phyloP scores from a whole-genome alignment of 64 coral and sea anemone species.

The Actinia tenebrosa region DNA sequence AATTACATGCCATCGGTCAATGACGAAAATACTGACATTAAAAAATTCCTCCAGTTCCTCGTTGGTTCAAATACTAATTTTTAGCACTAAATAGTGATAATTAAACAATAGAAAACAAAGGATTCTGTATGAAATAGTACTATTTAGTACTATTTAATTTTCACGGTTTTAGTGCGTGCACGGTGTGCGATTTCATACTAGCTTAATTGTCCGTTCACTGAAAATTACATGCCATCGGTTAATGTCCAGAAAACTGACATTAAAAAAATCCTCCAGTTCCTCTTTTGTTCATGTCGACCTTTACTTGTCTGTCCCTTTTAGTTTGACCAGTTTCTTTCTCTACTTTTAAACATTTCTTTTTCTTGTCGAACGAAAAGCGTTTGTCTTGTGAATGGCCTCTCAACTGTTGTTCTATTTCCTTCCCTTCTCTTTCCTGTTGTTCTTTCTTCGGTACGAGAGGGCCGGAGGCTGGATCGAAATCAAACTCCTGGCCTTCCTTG shows the following conservation, averaged over 20 bases:
- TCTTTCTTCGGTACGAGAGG: background rate
- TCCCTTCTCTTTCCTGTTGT: background rate
- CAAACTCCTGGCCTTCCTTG: background rate
- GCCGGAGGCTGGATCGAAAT: background rate
- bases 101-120: too few relatives aligned
- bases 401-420: background rate
- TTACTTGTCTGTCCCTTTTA: background rate
- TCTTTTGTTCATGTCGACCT: constrained; percentile 4
- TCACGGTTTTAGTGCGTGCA: too few relatives aligned
- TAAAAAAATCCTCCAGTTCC: background rate
- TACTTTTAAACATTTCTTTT: background rate
- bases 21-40: too few relatives aligned
- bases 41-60: background rate
- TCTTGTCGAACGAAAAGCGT: background rate
- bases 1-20: too few relatives aligned
- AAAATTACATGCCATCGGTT: too few relatives aligned
- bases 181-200: too few relatives aligned
- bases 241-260: too few relatives aligned
- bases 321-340: background rate
- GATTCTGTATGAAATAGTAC: too few relatives aligned
- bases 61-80: background rate
- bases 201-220: too few relatives aligned
- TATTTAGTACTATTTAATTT: too few relatives aligned
- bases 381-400: background rate
- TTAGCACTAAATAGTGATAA: too few relatives aligned